Conservation (phyloP, 2,113 vertebrate species). For the Onychostoma macrolepis region DNA sequence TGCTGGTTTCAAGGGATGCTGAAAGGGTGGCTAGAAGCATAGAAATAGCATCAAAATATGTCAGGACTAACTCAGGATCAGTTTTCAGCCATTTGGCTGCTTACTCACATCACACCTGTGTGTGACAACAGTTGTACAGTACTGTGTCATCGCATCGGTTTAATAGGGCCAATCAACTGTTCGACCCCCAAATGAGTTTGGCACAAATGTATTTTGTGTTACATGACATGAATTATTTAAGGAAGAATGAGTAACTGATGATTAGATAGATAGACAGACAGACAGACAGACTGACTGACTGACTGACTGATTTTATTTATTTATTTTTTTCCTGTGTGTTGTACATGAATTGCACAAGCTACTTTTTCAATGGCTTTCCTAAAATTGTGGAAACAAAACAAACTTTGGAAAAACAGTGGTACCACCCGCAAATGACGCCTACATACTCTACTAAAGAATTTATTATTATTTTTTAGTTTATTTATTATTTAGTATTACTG, state of each 20-base stretch:
- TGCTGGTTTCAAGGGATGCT: background rate
- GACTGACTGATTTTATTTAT: too few relatives aligned
- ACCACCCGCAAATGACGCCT: background rate
- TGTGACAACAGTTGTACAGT: background rate
- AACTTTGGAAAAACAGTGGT: background rate
- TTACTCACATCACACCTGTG: background rate
- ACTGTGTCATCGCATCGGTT: background rate
- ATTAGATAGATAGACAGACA: too few relatives aligned
- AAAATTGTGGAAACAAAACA: background rate
- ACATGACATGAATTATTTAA: background rate
- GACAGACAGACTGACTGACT: too few relatives aligned
- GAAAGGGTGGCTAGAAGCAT: background rate
- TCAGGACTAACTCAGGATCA: background rate
- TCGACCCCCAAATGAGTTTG: background rate
- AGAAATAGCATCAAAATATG: background rate
- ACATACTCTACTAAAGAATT: background rate
- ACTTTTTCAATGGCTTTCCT: background rate
- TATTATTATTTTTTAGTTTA: background rate
- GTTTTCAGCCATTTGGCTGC: background rate
- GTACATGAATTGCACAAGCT: background rate
- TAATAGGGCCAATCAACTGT: background rate
- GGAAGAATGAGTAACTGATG: background rate
- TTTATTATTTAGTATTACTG: background rate
- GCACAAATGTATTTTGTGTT: background rate
- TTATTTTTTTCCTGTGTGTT: background rate